Base-by-base conservation (phyloP, 2,797 vertebrate genomes). In the Capromys pilorides region DNA sequence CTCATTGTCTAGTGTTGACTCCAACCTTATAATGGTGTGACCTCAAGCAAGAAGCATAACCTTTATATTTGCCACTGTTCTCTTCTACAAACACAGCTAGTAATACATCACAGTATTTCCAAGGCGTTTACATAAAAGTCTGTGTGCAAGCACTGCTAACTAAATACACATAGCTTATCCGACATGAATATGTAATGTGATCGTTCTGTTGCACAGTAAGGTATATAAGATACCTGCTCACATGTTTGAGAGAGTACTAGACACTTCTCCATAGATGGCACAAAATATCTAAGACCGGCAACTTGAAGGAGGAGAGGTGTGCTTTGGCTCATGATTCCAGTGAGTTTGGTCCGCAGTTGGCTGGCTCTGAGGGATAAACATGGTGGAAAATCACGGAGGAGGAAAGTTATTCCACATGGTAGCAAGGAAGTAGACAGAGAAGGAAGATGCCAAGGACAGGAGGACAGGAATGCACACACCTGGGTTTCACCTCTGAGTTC, bases 51-150 rank as follows among this genome's bases (percentile, higher is more conserved):
- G 39, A 94, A 13, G 78, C 6, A 54, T 31, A 64, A 51, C 31
- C 41, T 85, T 33, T 82, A 66, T 77, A 8, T 4, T 0, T 81
- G 57, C 85, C 67, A 36, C 45, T 66, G 39, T 95, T 36, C 85
- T 79, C 51, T 88, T 86, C 22, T 62, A 45, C 67, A 66, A 81
- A 77, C n/a, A 91, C 28, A 75, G n/a, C 28, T 95, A 45, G 61
- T 41, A 31, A 69, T 41, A 33, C 41, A 62, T 66, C 62, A 84
- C 69, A 51, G 69, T 39, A 26, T 39, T 82, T 59, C 41, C 26
- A 77, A 49, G 26, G 49, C 41, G 26, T 77, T 73, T 77, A 77
- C 31, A 49, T 79, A 54, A 79, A 79, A 51, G 11, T 75, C 67
- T 90, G 7, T 1, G 5, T 67, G 33, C 5, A 81, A 67, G 75